Base-by-base conservation (phyloP, 2,888 invertebrate species). In the Nymphalis polychloros region DNA sequence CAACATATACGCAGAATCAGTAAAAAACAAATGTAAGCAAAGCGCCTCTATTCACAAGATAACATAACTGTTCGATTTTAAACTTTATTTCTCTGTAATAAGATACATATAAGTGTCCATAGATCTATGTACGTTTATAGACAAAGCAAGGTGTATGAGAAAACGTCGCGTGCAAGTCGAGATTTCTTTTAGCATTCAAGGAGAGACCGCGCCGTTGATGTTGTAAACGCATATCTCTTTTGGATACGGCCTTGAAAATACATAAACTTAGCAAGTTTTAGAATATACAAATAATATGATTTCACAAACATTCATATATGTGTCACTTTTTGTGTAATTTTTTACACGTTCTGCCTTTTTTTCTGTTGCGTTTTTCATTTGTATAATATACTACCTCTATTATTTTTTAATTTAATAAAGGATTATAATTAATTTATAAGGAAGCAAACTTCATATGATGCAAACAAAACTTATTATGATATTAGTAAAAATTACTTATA, bases 111-210 rank as follows among this genome's bases (percentile, higher is more conserved):
- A 72, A 53, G 48, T 59, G 13, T 66, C 65, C 47, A 57, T 59
- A 49, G 59, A 31, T 60, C 52, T 47, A 55, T 70, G 77, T 78
- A 79, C 81, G 76, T 81, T 81, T 81, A 81, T 74, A 77, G 74
- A 73, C 71, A 74, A 72, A 69, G 74, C 77, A 75, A 73, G 75
- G 78, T 69, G 80, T 81, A 84, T 83, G 86, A 84, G 90, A 91
- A 90, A 91, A 83, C 86, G 81, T 88, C 83, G 90, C 90, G 90
- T 91, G 90, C 82, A 78, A 81, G 90, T 81, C 72, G 76, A 87
- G 90, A 89, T 90, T 92, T 92, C 91, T 90, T 91, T 87, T 84
- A 83, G 80, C 89, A 84, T 85, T 86, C 87, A 88, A 86, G 86
- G 84, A 86, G 88, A 89, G 83, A 87, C 79, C 67, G 73, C 71